phyloP scores from a whole-genome alignment of 1,140 invertebrate species.

The Gryllus bimaculatus region DNA sequence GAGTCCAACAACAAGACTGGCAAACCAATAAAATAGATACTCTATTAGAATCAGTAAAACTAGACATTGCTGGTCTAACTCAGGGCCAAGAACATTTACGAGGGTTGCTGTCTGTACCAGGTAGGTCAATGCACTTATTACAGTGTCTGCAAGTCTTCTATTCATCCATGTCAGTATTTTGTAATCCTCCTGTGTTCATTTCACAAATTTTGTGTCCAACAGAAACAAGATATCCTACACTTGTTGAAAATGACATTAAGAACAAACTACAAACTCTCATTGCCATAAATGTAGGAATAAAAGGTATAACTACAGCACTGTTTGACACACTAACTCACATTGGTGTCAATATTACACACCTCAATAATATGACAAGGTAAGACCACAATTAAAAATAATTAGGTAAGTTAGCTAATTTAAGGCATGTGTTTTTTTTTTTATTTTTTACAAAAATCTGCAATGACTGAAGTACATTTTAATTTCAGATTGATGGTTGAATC shows the following conservation, averaged over 20 bases:
- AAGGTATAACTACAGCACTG: constrained; percentile 22
- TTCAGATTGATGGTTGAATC: neutral
- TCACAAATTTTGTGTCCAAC: neutral
- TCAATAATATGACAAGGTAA: constrained; percentile 27
- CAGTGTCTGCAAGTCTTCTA: too few relatives aligned
- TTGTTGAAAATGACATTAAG: constrained; percentile 9
- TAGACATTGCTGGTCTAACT: constrained; percentile 19
- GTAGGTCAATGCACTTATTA: neutral
- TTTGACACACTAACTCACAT: constrained; percentile 21
- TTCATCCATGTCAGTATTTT: too few relatives aligned
- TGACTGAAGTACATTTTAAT: too few relatives aligned
- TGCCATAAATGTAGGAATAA: constrained; percentile 23
- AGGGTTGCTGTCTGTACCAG: constrained; percentile 6
- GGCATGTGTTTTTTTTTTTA: neutral
- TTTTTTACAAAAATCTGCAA: neutral
- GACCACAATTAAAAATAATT: constrained; percentile 7
- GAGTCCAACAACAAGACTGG: constrained; percentile 28
- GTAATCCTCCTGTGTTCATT: neutral
- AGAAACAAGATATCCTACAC: neutral
- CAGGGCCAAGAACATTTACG: constrained; percentile 16
- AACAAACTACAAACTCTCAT: constrained; percentile 26
- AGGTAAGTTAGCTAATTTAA: neutral
- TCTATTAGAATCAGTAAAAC: constrained; percentile 21
- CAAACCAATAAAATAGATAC: constrained; percentile 29
- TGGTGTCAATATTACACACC: constrained; percentile 23